Conservation (phyloP, 2,888 invertebrate species). For the Apotomis betuletana region DNA sequence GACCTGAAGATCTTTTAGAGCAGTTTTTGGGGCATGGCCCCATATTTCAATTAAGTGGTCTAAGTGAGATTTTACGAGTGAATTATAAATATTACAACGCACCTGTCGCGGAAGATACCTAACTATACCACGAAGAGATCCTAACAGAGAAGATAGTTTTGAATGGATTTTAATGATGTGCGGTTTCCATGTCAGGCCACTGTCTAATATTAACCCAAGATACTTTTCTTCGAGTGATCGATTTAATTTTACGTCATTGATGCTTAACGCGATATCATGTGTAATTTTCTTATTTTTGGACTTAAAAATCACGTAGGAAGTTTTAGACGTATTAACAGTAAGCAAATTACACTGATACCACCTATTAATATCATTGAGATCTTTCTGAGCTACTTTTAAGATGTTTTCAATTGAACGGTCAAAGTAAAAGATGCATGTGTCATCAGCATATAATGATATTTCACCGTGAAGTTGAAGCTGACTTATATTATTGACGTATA, state of each 20-base stretch:
- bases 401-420: not conserved
- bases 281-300: conserved; percentile 10
- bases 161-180: not conserved
- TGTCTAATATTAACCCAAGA: conserved; percentile 1
- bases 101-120: not conserved
- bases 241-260: not conserved
- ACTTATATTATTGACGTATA: not conserved
- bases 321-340: conserved; percentile 13
- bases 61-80: not conserved
- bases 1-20: no score
- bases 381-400: not conserved
- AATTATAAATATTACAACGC: conserved; percentile 1
- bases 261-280: not conserved
- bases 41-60: no score
- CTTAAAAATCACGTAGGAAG: conserved; percentile 12
- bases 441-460: conserved; percentile 22
- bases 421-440: not conserved
- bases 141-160: not conserved
- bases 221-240: not conserved
- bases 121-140: not conserved
- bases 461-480: conserved; percentile 4
- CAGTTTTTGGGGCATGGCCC: no score
- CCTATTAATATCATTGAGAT: not conserved
- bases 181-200: not conserved
- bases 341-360: conserved; percentile 17